These are phyloP conservation scores for Troides oblongomaculatus DNA, from an alignment of 2,888 invertebrate species.

Conservation along the genomic window DNA sequence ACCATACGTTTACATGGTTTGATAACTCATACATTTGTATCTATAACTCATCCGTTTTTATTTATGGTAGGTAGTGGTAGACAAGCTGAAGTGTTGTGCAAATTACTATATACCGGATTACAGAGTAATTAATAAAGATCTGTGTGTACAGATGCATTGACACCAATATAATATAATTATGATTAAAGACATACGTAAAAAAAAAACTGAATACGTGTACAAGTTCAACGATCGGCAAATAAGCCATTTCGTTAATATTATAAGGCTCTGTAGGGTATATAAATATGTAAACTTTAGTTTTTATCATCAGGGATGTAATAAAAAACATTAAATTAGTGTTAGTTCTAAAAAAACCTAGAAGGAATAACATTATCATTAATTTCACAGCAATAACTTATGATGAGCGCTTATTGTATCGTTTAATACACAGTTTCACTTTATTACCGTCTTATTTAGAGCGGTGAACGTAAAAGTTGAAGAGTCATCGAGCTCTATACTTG, in stretches of 20 bases:
- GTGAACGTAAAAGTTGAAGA: slow-evolving; percentile 39
- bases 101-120: too few species aligned
- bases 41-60: too few species aligned
- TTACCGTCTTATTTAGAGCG: slow-evolving; percentile 34
- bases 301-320: neutral
- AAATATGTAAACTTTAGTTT: neutral
- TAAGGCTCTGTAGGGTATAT: neutral
- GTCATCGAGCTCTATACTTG: slow-evolving; percentile 50
- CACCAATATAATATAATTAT: too few species aligned
- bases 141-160: neutral
- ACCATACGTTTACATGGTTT: neutral
- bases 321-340: neutral
- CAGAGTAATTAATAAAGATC: too few species aligned
- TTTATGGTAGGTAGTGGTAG: too few species aligned
- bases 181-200: too few species aligned
- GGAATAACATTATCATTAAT: neutral
- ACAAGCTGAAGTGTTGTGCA: too few species aligned
- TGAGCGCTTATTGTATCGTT: slow-evolving; percentile 12
- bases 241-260: neutral
- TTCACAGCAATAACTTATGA: slow-evolving; percentile 25
- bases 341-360: neutral
- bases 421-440: slow-evolving; percentile 31
- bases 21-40: too few species aligned
- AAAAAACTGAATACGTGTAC: too few species aligned
- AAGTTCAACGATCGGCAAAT: neutral